A percentile compares a stretch with the other conserved stretches of the same genome.
These are phyloP conservation scores for Quiscalus mexicanus DNA, from an alignment of 2,113 vertebrate species.

Conservation along the genomic window DNA sequence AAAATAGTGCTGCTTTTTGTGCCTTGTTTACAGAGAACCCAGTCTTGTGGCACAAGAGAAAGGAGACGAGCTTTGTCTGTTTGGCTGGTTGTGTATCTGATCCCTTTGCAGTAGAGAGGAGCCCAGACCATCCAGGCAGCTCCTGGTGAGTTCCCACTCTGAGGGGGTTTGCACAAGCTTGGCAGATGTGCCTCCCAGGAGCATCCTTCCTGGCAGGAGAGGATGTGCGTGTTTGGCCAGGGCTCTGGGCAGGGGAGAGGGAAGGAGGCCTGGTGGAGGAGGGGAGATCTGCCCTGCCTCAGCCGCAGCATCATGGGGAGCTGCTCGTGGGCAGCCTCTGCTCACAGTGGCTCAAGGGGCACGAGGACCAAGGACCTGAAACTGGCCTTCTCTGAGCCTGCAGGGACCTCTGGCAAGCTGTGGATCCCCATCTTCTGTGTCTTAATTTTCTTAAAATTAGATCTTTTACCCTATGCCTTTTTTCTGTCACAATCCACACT, in stretches of 20 bases:
- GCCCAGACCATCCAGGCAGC: background rate
- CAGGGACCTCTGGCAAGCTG: background rate
- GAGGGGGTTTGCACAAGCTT: background rate
- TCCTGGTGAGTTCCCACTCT: background rate
- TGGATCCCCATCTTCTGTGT: background rate
- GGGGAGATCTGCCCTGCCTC: background rate
- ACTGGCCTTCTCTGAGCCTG: background rate
- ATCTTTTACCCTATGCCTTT: background rate
- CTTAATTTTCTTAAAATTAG: background rate
- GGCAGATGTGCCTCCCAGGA: background rate
- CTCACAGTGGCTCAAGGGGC: fast-evolving
- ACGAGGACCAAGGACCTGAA: background rate
- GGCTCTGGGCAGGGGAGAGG: background rate
- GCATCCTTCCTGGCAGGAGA: background rate
- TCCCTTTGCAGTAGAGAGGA: background rate
- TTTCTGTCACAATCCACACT: background rate
- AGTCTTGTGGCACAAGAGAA: fast-evolving
- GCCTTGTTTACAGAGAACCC: background rate
- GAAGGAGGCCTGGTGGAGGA: background rate
- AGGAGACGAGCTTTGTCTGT: background rate
- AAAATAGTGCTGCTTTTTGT: background rate
- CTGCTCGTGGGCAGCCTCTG: background rate
- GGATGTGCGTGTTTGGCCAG: fast-evolving
- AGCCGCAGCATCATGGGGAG: background rate
- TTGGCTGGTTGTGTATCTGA: background rate